These are phyloP conservation scores for Macrosoma leucophasiata DNA, from an alignment of 2,888 invertebrate genomes.

Conservation along the genomic window DNA sequence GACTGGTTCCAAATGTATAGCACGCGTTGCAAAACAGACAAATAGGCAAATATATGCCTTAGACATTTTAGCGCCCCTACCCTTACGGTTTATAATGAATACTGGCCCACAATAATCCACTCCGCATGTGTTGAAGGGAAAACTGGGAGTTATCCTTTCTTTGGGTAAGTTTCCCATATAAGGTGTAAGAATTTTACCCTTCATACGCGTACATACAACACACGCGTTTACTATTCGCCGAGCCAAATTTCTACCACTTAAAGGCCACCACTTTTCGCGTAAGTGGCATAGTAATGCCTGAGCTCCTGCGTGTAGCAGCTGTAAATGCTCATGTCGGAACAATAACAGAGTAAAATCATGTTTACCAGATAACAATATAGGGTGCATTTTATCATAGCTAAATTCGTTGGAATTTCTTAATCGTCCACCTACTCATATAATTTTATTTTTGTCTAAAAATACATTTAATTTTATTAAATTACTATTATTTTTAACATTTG, in stretches of 20 bases:
- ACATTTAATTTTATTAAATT: constrained; percentile 19
- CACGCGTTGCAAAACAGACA: constrained; percentile 6
- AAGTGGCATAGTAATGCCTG: constrained; percentile 22
- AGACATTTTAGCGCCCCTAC: constrained; percentile 4
- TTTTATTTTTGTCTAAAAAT: constrained; percentile 19
- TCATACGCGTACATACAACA: constrained; percentile 7
- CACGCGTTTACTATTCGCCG: constrained; percentile 10
- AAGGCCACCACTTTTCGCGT: constrained; percentile 26
- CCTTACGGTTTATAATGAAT: constrained; percentile 8
- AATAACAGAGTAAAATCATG: constrained; percentile 3
- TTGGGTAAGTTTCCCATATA: constrained; percentile 10
- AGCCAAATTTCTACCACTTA: constrained; percentile 23
- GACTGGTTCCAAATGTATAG: constrained; percentile 12
- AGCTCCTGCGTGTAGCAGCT: constrained; percentile 23
- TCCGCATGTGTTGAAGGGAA: constrained; percentile 2
- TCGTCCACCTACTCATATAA: constrained; percentile 28
- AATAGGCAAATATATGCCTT: constrained; percentile 16
- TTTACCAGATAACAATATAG: constrained; percentile 1
- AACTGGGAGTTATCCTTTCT: constrained; percentile 1
- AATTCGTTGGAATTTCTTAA: constrained; percentile 17
- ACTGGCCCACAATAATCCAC: constrained; percentile 13
- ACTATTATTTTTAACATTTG: too few species aligned
- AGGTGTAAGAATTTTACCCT: constrained; percentile 11
- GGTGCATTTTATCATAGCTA: constrained; percentile 20
- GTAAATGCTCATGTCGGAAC: constrained; percentile 7